Conservation (phyloP, 2,888 invertebrate species). For the Digitonthophagus gazella region DNA sequence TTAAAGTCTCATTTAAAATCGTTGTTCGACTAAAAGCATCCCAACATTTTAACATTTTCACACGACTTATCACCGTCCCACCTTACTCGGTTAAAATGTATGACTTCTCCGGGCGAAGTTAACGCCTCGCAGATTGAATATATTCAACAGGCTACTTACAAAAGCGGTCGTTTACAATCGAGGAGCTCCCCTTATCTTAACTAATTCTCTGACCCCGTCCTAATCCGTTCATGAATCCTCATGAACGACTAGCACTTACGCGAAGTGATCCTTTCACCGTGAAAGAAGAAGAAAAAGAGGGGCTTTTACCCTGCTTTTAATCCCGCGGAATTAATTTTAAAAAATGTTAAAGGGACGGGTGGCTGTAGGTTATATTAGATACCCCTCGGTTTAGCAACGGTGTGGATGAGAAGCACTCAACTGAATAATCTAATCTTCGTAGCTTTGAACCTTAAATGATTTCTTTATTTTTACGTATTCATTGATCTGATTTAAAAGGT, state of each 20-base stretch:
- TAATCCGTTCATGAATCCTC: background rate
- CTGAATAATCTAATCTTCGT: no score
- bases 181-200: background rate
- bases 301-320: no score
- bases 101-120: background rate
- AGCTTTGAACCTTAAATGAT: no score
- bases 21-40: background rate
- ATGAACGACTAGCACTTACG: background rate
- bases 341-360: no score
- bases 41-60: background rate
- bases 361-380: no score
- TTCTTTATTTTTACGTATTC: no score
- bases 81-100: background rate
- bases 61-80: background rate
- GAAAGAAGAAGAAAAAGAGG: no score
- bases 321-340: no score
- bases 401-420: no score
- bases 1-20: background rate
- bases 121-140: background rate
- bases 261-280: background rate
- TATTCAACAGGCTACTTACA: background rate
- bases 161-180: background rate
- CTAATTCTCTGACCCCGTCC: background rate
- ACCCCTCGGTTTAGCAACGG: no score
- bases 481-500: no score